phyloP scores from a whole-genome alignment of 2,797 vertebrate species.

The Tamandua tetradactyla region DNA sequence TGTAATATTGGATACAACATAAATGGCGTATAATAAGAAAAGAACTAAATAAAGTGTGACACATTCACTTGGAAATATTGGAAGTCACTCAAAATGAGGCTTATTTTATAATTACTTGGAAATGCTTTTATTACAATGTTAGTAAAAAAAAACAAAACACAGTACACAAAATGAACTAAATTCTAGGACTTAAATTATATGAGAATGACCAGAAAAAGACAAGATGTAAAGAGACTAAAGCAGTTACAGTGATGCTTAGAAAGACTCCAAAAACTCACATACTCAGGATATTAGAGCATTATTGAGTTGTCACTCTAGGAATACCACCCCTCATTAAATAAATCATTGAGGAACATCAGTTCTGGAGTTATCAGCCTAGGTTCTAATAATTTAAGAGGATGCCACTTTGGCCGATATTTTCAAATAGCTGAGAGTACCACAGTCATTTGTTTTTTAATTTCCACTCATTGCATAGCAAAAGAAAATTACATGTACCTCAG shows the following conservation, averaged over 20 bases:
- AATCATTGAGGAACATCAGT: not conserved
- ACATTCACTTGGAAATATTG: constrained; percentile 32
- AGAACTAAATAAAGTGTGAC: constrained; percentile 28
- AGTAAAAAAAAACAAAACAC: not conserved
- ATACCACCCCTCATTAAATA: not conserved
- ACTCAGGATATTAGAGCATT: not conserved
- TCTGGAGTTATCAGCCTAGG: not conserved
- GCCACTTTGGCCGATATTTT: constrained; percentile 2
- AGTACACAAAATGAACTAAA: not conserved
- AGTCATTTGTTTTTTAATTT: not conserved
- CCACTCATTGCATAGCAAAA: not conserved
- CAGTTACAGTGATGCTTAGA: not conserved
- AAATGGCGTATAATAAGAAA: constrained; percentile 1
- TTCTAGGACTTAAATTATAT: not conserved
- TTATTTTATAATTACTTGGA: not conserved
- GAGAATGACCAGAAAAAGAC: constrained; percentile 1
- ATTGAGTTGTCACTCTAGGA: not conserved
- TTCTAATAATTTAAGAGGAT: not conserved
- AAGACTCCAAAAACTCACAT: not conserved
- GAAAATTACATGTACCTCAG: not conserved
- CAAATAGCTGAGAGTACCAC: not conserved
- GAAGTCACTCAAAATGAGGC: not conserved
- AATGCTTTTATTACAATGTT: not conserved
- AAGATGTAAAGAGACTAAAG: not conserved
- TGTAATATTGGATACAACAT: constrained; percentile 15